A percentile compares a stretch with the other conserved stretches of the same genome.
Conservation (phyloP, 1,140 invertebrate species). For the Periplaneta americana region DNA sequence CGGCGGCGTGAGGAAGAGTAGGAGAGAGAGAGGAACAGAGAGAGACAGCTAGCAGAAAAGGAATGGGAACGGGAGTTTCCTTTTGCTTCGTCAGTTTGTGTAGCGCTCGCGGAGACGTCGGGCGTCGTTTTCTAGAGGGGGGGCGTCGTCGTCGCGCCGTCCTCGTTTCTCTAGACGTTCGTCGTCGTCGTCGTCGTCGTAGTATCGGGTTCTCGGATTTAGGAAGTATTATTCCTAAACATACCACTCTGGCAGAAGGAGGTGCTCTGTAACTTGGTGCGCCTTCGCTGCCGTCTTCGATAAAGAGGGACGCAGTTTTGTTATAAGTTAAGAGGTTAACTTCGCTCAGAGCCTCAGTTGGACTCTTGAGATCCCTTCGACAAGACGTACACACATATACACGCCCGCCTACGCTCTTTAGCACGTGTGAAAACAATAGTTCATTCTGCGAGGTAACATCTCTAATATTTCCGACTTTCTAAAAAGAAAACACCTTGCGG, state of each 20-base stretch:
- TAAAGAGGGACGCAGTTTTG: neutral
- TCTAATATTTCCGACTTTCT: too few relatives aligned
- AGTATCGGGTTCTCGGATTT: neutral
- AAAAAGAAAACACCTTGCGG: too few relatives aligned
- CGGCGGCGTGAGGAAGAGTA: neutral
- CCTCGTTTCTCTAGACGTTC: neutral
- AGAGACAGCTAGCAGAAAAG: too few relatives aligned
- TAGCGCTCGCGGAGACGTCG: conserved; percentile 10
- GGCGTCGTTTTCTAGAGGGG: conserved; percentile 9
- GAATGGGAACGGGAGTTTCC: conserved; percentile 3
- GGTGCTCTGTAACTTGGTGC: neutral
- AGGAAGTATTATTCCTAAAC: conserved; percentile 5
- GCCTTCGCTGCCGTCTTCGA: neutral
- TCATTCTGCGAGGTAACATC: too few relatives aligned
- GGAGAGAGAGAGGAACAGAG: too few relatives aligned
- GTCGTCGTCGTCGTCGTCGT: neutral
- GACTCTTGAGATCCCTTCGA: neutral
- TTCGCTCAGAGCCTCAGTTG: neutral
- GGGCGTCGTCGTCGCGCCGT: conserved; percentile 3
- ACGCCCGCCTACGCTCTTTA: too few relatives aligned
- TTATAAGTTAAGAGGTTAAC: conserved; percentile 7
- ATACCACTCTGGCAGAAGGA: neutral
- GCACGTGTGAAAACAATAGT: too few relatives aligned
- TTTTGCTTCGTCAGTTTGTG: conserved; percentile 11
- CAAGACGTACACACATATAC: too few relatives aligned